Conservation (phyloP, 2,888 invertebrate genomes). For the Drosophila quinaria region DNA sequence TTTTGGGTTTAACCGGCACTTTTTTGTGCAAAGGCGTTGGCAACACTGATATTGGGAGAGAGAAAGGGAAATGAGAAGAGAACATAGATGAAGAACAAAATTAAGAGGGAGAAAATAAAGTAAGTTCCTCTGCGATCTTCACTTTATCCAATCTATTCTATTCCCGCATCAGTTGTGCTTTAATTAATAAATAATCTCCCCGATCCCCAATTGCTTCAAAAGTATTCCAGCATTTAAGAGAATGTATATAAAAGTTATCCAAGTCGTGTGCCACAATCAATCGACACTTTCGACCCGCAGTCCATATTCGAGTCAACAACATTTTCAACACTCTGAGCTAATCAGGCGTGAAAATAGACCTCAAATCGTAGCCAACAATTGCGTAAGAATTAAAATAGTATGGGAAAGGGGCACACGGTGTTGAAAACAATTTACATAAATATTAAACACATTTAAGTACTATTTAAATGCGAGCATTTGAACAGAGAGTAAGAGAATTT, state of each 20-base stretch:
- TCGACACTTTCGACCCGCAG: slow-evolving; percentile 56
- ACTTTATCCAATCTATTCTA: not conserved
- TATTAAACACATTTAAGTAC: slow-evolving; percentile 18
- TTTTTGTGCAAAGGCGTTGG: too few species aligned
- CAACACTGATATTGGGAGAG: rapidly evolving
- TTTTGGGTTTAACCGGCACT: too few species aligned
- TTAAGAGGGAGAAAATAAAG: not conserved
- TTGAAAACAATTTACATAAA: slow-evolving; percentile 62
- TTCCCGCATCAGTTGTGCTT: not conserved
- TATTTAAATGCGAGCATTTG: slow-evolving; percentile 18
- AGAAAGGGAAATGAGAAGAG: not conserved
- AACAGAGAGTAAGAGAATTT: slow-evolving; percentile 4
- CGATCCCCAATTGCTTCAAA: not conserved
- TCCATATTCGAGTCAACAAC: slow-evolving; percentile 50
- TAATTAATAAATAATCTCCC: slow-evolving; percentile 14
- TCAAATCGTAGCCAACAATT: slow-evolving; percentile 47
- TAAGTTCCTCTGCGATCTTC: not conserved
- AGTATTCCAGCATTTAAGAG: not conserved
- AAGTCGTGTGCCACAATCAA: slow-evolving; percentile 67
- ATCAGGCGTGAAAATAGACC: slow-evolving; percentile 70
- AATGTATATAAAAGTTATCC: slow-evolving; percentile 10
- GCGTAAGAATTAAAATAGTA: slow-evolving; percentile 34
- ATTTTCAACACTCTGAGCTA: slow-evolving; percentile 71
- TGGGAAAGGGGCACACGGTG: slow-evolving; percentile 26
- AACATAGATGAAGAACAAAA: not conserved